Conservation (phyloP, 2,797 vertebrate genomes). For the Phrynocephalus forsythii region DNA sequence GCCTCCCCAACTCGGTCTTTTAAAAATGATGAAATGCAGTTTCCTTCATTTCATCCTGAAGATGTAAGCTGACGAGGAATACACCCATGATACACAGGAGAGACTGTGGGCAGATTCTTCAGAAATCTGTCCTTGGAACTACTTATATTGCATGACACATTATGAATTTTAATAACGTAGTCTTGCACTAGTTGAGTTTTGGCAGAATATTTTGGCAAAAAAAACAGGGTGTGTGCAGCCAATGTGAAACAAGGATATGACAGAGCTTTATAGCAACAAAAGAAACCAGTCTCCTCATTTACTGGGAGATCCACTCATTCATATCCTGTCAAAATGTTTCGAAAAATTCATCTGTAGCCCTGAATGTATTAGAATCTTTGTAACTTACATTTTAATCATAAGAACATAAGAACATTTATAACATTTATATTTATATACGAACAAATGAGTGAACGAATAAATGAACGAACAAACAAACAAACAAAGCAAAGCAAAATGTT, state of each 20-base stretch:
- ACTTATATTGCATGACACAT: neutral
- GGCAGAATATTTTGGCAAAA: neutral
- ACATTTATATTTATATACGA: no score
- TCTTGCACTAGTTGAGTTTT: neutral
- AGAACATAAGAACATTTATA: no score
- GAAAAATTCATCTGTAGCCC: neutral
- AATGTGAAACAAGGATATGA: neutral
- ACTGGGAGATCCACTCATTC: neutral
- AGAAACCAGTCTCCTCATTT: neutral
- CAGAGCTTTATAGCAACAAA: neutral
- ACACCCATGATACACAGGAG: no score
- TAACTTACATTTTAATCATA: neutral
- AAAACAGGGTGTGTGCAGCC: neutral
- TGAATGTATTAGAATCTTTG: neutral
- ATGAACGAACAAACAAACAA: no score
- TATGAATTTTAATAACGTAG: neutral
- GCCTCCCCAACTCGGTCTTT: conserved; percentile 41
- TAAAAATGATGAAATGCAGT: neutral
- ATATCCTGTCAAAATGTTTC: neutral
- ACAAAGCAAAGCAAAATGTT: no score
- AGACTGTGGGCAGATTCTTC: no score
- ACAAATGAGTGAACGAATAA: no score
- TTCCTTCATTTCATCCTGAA: neutral
- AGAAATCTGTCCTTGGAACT: neutral
- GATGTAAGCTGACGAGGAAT: neutral